Evolutionary conservation across 2,888 invertebrate genomes (phyloP), one percentile per base, ranked within the genome.

Genomic region (Steinernema hermaphroditum): DNA sequence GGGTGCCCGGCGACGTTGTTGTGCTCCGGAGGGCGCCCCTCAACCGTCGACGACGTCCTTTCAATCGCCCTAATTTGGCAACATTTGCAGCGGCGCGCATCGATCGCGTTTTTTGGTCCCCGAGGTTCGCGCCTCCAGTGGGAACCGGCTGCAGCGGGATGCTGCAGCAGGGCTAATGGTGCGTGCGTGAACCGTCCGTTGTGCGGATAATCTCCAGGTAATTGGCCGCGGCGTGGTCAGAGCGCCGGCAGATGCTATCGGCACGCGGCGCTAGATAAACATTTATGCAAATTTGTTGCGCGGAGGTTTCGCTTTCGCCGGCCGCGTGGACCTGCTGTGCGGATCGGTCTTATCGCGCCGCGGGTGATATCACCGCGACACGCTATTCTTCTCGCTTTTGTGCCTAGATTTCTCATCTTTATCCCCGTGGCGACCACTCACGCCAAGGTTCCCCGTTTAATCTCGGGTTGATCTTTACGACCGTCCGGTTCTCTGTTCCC

Each of bases 21-120:
- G n/a, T 46, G 6, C 46, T 16, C 46, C 6, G 54, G 6, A 4
- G 27, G n/a, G 14, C 9, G 54, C 54, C 54, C 54, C 54, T 24
- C 27, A 22, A 37, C 12, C 37, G 37, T 4, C 54, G 54, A 12
- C 9, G 43, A 9, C 54, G 54, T 22, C 27, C 49, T 49, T 49
- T 49, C 19, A 19, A 49, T n/a, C 6, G 19, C 49, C 4, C 27
- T 54, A 54, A 54, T 54, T 54, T 54, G 54, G 54, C 54, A 54
- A 54, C 54, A 54, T 54, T 54, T 54, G 54, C 54, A 54, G n/a
- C n/a, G n/a, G n/a, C 46, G 46, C 46, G n/a, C 46, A 54, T 54
- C 54, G 54, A 54, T 54, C 27, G 54, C 54, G 54, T 54, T 22
- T 54, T 54, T 54, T 54, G 27, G 54, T 6, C 54, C 27, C 19